Base-by-base conservation (phyloP, 1,140 invertebrate species). In the Pinna nobilis region DNA sequence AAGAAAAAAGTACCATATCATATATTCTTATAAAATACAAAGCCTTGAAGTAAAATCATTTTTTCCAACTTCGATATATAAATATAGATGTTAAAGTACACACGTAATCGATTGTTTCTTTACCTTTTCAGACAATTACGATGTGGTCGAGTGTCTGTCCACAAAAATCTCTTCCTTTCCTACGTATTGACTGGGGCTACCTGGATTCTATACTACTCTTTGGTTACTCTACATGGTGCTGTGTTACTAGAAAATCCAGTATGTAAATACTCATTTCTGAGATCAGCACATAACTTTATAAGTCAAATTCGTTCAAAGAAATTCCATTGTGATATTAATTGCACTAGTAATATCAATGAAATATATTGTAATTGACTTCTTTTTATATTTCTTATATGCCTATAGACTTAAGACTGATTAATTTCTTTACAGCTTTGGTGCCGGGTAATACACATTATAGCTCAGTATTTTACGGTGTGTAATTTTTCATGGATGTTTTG, bases 121-220 rank as follows among this genome's bases (percentile, higher is more conserved):
- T 55, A 25, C 30, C 28, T n/a, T 77, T 83, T 18, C 84, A 93
- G 94, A 94, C 97, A 92, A 94, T 91, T 92, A 47, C 88, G 91
- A 70, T 97, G 96, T 88, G 94, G 95, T 5, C 91, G 96, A 70
- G 96, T 97, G 74, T 95, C 95, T 6, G 91, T 98, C 64, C 96
- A 98, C 87, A 97, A 96, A 92, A 96, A 98, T 89, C 91, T 98
- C 49, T 98, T 98, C 86, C 92, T 94, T n/a, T 96, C 95, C 33
- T 97, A 97, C 87, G 94, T 96, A 4, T 90, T 94, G 53, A 97
- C 96, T 84, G 94, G 92, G 73, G 80, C 90, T 1, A 85, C 92
- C 9, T 93, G 92, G 92, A 87, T 93, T 30, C 79, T 92, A 1
- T 93, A 91, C 89, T 92, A 92, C 77, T 81, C 84, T 18, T 82